phyloP scores from a whole-genome alignment of 2,888 invertebrate genomes.

The Xiphydria camelus region DNA sequence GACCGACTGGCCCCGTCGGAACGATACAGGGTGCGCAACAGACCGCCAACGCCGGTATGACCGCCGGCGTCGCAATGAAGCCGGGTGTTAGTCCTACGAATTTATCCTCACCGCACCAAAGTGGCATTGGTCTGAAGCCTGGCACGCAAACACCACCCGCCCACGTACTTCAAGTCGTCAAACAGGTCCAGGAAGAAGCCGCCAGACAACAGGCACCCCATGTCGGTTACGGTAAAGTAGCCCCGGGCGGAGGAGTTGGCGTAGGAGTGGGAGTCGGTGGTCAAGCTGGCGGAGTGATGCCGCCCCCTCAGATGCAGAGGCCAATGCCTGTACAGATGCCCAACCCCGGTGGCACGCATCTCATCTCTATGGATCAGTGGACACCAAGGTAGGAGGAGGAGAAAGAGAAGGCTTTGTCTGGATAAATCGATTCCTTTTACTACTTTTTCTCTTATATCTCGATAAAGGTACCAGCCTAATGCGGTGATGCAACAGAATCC shows the following conservation, averaged over 20 bases:
- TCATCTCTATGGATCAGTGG: constrained; percentile 60
- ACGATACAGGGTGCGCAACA: constrained; percentile 51
- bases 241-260: constrained; percentile 59
- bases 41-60: constrained; percentile 60
- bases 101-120: constrained; percentile 60
- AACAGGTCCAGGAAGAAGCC: constrained; percentile 89
- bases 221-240: constrained; percentile 74
- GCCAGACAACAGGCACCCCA: constrained; percentile 86
- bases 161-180: constrained; percentile 82
- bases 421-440: no score
- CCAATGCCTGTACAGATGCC: constrained; percentile 60
- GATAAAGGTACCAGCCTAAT: constrained; percentile 54
- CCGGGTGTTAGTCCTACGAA: constrained; percentile 57
- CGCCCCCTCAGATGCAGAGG: constrained; percentile 64
- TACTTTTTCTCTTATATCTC: no score
- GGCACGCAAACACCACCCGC: constrained; percentile 75
- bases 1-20: constrained; percentile 61
- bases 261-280: constrained; percentile 58
- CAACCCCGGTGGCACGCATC: constrained; percentile 55
- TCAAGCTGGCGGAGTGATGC: constrained; percentile 59
- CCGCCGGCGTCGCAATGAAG: constrained; percentile 62
- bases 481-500: constrained; percentile 57
- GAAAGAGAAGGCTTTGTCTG: no score
- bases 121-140: constrained; percentile 68
- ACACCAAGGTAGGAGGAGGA: constrained; percentile 46